These are phyloP conservation scores for Mylabris phalerata DNA, from an alignment of 1,140 invertebrate genomes.

Conservation along the genomic window DNA sequence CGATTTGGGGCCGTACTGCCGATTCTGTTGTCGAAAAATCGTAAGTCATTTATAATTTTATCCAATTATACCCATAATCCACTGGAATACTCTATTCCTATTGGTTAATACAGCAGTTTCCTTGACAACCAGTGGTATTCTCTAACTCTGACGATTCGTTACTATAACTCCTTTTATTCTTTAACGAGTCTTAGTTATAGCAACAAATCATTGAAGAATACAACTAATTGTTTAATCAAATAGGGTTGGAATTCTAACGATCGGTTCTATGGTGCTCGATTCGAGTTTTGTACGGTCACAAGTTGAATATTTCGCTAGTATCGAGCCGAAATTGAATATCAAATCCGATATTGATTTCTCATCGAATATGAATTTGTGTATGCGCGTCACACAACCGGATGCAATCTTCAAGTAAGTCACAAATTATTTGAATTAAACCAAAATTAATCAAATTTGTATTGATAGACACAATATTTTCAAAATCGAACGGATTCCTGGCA, in stretches of 20 bases:
- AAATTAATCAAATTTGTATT: background rate
- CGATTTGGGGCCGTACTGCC: slow-evolving; percentile 81
- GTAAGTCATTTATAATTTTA: slow-evolving; percentile 41
- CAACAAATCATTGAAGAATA: no score
- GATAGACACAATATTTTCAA: slow-evolving; percentile 59
- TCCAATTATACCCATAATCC: no score
- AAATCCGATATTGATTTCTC: slow-evolving; percentile 76
- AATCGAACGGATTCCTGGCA: slow-evolving; percentile 60
- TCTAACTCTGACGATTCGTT: no score
- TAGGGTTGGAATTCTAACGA: slow-evolving; percentile 63
- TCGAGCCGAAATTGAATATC: slow-evolving; percentile 67
- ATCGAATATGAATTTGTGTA: slow-evolving; percentile 66
- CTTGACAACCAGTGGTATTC: background rate
- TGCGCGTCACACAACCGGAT: slow-evolving; percentile 69
- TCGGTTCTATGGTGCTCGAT: slow-evolving; percentile 59
- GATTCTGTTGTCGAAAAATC: slow-evolving; percentile 71
- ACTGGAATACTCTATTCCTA: no score
- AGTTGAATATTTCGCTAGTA: slow-evolving; percentile 61
- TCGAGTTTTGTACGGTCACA: slow-evolving; percentile 62
- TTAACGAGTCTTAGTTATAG: no score
- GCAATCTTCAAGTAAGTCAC: slow-evolving; percentile 54
- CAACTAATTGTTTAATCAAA: slow-evolving; percentile 29
- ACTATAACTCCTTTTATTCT: no score
- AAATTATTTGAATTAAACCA: background rate
- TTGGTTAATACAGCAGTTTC: no score